Evolutionary conservation across 2,797 vertebrate genomes (phyloP), one percentile per base, ranked within the genome.

Genomic region (Myripristis murdjan): DNA sequence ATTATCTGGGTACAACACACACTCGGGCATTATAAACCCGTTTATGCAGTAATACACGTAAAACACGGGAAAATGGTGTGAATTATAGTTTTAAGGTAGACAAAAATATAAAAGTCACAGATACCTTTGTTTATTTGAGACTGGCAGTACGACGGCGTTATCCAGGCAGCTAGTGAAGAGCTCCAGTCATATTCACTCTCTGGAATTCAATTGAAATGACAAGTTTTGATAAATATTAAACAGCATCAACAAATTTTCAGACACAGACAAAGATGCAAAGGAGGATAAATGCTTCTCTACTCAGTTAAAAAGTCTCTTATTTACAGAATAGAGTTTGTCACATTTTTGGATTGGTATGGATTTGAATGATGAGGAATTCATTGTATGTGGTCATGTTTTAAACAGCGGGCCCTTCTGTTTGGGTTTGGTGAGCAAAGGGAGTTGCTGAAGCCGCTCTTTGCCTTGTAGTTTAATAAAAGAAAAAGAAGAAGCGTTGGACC

Each of bases 81-180:
- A 18, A 14, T n/a, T 3, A 46, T 10, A 52, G 11, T 12, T 6
- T 2, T 46, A 1, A 3, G 3, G 6, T 35, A 5, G 0, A 62
- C 6, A 22, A 11, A 43, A 3, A 53, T 12, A 6, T 28, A 20
- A 15, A 37, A 37, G 33, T 0, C 12, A 3, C 24, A 22, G 2
- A 55, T 73, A 92, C 87, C 83, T 87, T 52, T 83, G 77, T 14
- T 67, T 22, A 52, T 54, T 2, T 79, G 77, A 9, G 84, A 51
- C 53, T 85, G 78, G 49, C 23, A 81, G 70, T 55, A 69, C 33
- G 80, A 61, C 7, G 83, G 23, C 1, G 56, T 5, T 1, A 64
- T 70, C 48, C 56, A 77, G 39, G 55, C 12, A 20, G 43, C 5
- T 14, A 68, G 55, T 6, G 43, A 70, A 20, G 47, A 72, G 31